phyloP scores from a whole-genome alignment of 2,113 vertebrate genomes.

The Microcebus ravelobensis region DNA sequence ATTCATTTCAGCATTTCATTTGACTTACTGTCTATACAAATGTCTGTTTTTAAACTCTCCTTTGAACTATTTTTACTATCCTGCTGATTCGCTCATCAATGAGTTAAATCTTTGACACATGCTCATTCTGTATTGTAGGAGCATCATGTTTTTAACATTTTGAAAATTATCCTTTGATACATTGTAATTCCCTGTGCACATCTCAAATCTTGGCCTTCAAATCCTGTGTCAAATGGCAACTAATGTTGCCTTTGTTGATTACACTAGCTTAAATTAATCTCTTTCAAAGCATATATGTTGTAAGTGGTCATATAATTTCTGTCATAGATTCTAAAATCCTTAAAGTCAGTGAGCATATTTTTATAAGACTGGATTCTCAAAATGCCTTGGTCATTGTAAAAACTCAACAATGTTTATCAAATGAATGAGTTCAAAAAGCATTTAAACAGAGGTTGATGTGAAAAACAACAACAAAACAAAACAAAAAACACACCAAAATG shows the following conservation, averaged over 20 bases:
- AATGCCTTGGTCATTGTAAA: constrained; percentile 5
- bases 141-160: constrained; percentile 34
- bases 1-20: neutral
- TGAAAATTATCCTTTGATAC: neutral
- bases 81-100: neutral
- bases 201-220: neutral
- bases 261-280: neutral
- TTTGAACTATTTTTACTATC: constrained; percentile 48
- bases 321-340: neutral
- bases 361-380: neutral
- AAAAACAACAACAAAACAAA: neutral
- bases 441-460: neutral
- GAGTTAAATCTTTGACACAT: constrained; percentile 23
- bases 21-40: constrained; percentile 14
- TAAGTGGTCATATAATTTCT: neutral
- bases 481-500: neutral
- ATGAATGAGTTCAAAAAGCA: constrained; percentile 16
- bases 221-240: neutral
- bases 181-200: neutral
- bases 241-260: constrained; percentile 27
- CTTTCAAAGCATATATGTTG: neutral
- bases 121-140: neutral
- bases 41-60: neutral
- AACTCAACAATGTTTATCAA: constrained; percentile 11
- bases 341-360: constrained; percentile 8